Evolutionary conservation across 2,888 invertebrate genomes (phyloP).

Genomic region (Hyppa rectilinea): DNA sequence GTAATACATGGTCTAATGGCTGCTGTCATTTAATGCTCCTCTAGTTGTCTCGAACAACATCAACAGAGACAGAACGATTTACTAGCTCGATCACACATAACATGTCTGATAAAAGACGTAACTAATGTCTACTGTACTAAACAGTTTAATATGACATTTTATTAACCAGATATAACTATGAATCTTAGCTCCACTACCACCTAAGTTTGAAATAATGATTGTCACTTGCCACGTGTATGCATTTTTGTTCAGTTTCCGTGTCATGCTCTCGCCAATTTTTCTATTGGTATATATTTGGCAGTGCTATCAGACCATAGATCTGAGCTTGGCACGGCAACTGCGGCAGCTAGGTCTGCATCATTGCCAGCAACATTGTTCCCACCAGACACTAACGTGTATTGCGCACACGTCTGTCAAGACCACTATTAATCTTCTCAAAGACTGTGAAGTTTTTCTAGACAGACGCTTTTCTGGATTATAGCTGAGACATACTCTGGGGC

Average conservation of each 20-base stretch:
- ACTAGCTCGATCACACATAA: constrained; percentile 18
- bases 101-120: constrained; percentile 19
- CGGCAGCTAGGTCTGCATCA: constrained; percentile 64
- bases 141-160: constrained; percentile 40
- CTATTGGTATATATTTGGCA: constrained; percentile 74
- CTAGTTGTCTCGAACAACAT: constrained; percentile 10
- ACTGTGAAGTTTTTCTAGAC: constrained; percentile 57
- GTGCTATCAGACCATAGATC: constrained; percentile 76
- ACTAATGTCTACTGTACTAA: constrained; percentile 28
- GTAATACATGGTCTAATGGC: constrained; percentile 2
- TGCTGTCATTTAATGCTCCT: constrained; percentile 4
- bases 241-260: constrained; percentile 56
- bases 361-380: constrained; percentile 72
- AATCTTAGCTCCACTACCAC: constrained; percentile 23
- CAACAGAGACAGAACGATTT: constrained; percentile 12
- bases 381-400: constrained; percentile 75
- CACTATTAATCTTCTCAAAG: constrained; percentile 82
- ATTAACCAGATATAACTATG: constrained; percentile 36
- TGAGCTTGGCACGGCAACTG: constrained; percentile 76
- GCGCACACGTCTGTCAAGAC: constrained; percentile 83
- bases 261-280: constrained; percentile 63
- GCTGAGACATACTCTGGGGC: constrained; percentile 51
- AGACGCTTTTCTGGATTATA: constrained; percentile 60
- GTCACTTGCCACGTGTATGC: constrained; percentile 52
- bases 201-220: constrained; percentile 38